Conservation (phyloP, 2,113 vertebrate species). For the Cricetomys ansorgei region DNA sequence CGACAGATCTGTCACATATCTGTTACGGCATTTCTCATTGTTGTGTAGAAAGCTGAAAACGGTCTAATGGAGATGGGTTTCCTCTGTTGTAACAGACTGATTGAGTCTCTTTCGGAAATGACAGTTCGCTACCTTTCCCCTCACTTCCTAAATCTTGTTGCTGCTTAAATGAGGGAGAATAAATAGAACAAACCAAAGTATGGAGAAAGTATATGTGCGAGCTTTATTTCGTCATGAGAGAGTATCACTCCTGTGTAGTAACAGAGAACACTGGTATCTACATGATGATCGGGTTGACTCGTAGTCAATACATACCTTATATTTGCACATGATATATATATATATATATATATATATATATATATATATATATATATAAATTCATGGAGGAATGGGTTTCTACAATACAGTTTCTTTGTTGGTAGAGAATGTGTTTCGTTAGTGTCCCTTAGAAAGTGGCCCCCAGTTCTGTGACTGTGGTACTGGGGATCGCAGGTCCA, state of each 20-base stretch:
- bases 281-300: constrained; percentile 68
- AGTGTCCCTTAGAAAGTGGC: constrained; percentile 75
- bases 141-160: constrained; percentile 65
- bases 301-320: constrained; percentile 79
- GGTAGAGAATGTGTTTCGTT: constrained; percentile 76
- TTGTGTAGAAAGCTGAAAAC: constrained; percentile 27
- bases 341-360: too few species aligned
- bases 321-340: constrained; percentile 82
- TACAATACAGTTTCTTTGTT: constrained; percentile 82
- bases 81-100: constrained; percentile 24
- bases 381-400: constrained; percentile 78
- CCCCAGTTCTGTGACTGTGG: constrained; percentile 76
- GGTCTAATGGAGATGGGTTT: constrained; percentile 1
- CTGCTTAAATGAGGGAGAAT: constrained; percentile 70
- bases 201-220: constrained; percentile 81
- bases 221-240: constrained; percentile 84
- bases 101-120: background rate
- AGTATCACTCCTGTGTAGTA: constrained; percentile 78
- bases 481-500: constrained; percentile 69
- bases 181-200: constrained; percentile 81
- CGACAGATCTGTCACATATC: background rate
- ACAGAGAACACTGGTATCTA: constrained; percentile 78
- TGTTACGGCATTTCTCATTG: constrained; percentile 22
- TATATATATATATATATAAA: too few species aligned
- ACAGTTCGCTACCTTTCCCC: background rate